These are phyloP conservation scores for Papilio protenor DNA, from an alignment of 2,888 invertebrate species.

Conservation along the genomic window DNA sequence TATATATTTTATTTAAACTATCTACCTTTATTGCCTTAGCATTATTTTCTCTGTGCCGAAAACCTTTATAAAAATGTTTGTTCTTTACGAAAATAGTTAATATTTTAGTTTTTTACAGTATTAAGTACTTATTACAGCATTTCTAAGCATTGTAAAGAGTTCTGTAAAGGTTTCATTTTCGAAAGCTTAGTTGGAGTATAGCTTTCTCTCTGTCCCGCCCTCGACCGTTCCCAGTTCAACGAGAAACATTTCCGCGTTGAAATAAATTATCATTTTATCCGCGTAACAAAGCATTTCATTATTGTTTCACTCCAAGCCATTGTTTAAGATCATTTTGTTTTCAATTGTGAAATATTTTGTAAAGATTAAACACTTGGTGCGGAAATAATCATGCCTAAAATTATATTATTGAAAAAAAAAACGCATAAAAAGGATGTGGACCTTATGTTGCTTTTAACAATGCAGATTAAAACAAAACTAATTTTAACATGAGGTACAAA, in stretches of 20 bases:
- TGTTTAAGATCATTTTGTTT: constrained; percentile 48
- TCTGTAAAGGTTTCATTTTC: constrained; percentile 38
- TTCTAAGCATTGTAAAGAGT: constrained; percentile 31
- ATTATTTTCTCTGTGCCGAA: no score
- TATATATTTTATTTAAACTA: neutral
- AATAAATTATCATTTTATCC: constrained; percentile 63
- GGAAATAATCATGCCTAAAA: neutral
- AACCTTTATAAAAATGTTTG: neutral
- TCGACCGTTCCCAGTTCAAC: constrained; percentile 49
- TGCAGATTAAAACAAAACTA: neutral
- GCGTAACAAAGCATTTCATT: constrained; percentile 59
- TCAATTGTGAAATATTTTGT: neutral
- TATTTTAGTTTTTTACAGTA: neutral
- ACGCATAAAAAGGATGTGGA: no score
- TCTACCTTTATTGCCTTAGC: neutral
- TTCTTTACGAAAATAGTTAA: no score
- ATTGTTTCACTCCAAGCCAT: constrained; percentile 51
- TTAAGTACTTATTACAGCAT: constrained; percentile 14
- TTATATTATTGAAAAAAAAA: no score
- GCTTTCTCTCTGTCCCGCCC: constrained; percentile 45
- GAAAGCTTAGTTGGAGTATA: constrained; percentile 31
- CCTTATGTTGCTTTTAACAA: neutral
- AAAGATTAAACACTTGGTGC: neutral
- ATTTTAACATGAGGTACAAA: neutral
- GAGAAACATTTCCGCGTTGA: constrained; percentile 55